phyloP scores from a whole-genome alignment of 2,888 invertebrate genomes.

The Aproaerema taeniolella region DNA sequence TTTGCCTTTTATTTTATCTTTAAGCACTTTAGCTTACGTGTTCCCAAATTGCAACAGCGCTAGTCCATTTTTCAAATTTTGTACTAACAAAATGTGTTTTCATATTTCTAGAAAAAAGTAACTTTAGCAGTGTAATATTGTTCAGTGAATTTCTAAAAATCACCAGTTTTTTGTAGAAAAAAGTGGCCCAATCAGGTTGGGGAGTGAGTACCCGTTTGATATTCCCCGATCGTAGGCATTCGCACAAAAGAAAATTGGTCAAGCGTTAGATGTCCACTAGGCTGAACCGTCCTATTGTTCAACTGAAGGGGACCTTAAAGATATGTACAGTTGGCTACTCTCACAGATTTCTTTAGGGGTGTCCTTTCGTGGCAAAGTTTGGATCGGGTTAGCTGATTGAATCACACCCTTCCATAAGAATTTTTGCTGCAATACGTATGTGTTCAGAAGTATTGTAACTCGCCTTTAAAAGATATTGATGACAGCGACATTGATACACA shows the following conservation, averaged over 20 bases:
- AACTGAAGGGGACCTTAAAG: conserved; percentile 58
- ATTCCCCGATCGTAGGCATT: conserved; percentile 65
- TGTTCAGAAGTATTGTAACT: no score
- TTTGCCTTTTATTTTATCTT: conserved; percentile 5
- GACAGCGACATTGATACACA: conserved; percentile 7
- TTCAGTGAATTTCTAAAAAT: conserved; percentile 58
- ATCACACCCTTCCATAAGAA: conserved; percentile 33
- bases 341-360: conserved; percentile 37
- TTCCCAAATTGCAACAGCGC: conserved; percentile 8
- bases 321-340: conserved; percentile 55
- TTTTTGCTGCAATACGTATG: no score
- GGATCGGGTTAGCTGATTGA: conserved; percentile 41
- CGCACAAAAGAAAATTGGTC: conserved; percentile 73
- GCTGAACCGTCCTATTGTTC: conserved; percentile 65
- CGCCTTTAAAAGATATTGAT: background rate
- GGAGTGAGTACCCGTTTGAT: conserved; percentile 57
- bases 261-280: conserved; percentile 72
- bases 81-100: conserved; percentile 2
- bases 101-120: background rate
- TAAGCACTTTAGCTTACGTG: conserved; percentile 9
- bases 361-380: conserved; percentile 44
- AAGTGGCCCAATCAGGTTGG: conserved; percentile 57
- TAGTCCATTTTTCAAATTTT: conserved; percentile 12
- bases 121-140: conserved; percentile 24
- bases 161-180: conserved; percentile 57